phyloP scores from a whole-genome alignment of 2,797 vertebrate species.

The Petrocephalus sullivani region DNA sequence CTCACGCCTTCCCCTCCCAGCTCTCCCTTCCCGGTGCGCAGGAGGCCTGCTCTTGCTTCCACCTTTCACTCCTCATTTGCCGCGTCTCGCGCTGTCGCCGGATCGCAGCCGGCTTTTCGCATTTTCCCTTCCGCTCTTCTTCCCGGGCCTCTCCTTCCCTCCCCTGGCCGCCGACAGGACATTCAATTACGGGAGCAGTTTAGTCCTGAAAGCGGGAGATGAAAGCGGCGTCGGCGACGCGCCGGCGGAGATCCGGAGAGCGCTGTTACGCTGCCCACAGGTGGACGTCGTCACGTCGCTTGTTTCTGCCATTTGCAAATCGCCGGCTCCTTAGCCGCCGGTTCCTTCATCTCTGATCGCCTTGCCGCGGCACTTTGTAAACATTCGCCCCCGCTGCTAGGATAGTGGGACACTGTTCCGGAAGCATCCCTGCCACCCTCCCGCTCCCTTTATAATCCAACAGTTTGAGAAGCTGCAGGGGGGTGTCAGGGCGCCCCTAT shows the following conservation, averaged over 20 bases:
- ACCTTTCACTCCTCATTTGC: conserved; percentile 4
- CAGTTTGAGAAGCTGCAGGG: neutral
- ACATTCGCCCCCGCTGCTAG: neutral
- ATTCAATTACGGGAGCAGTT: conserved; percentile 12
- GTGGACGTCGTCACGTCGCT: neutral
- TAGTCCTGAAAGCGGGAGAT: neutral
- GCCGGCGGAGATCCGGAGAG: neutral
- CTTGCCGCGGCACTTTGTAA: neutral
- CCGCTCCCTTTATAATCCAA: neutral
- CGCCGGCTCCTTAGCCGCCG: neutral
- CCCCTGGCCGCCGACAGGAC: neutral
- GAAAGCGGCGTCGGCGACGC: neutral
- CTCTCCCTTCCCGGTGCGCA: neutral
- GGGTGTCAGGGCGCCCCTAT: neutral
- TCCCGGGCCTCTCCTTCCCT: neutral
- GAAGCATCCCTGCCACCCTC: neutral
- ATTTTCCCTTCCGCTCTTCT: neutral
- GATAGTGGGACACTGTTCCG: neutral
- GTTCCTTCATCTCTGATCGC: neutral
- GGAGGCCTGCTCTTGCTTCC: conserved; percentile 8
- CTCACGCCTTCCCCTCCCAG: neutral
- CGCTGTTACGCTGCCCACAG: neutral
- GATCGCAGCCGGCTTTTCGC: neutral
- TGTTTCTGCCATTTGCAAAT: conserved; percentile 10
- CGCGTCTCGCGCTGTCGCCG: conserved; percentile 15